Base-by-base conservation (phyloP, 2,113 vertebrate genomes). In the Rhynchomys soricoides region DNA sequence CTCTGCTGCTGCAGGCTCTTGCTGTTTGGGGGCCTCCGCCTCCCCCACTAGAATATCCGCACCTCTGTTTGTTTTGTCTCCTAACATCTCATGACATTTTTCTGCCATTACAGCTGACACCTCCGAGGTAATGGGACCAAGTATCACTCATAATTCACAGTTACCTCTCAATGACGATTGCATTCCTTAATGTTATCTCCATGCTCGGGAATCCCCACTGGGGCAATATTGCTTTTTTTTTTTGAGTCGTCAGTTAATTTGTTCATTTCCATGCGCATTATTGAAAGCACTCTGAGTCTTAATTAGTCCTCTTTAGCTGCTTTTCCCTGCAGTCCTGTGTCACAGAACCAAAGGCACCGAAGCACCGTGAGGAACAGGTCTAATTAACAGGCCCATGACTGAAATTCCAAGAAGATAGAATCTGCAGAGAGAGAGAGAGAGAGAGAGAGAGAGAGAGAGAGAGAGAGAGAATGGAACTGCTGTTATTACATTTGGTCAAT, bases 301-400 rank as follows among this genome's bases (percentile, higher is more conserved):
- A 98, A 98, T 97, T 97, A 96, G 97, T 95, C 94, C 94, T 96
- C 96, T 93, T 98, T 97, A 96, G 95, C 96, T 95, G 91, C 95
- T 96, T 95, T 92, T 96, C 97, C 97, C 96, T 64, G 92, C 96
- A 97, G 97, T 82, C 96, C 79, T 0, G 1, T 90, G 97, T 95
- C 95, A 90, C 87, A 92, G 92, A 96, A 96, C 90, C 92, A 77
- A 92, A 96, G 86, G 94, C 96, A n/a, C 24, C 0, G 17, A 86
- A 96, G 96, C 90, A 55, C 40, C 0, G 85, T 55, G 71, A 93
- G 55, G 77, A 92, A 40, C 85, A 89, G 96, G 93, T 70, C 68
- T 78, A 78, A 64, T 90, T 78, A 64, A 90, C 57, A 19, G 89
- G 59, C 43, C 31, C 52, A 10, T 70, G 96, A 82, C 85, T 86